These are phyloP conservation scores for Neuroterus valhalla DNA, from an alignment of 1,140 invertebrate genomes.

Conservation along the genomic window DNA sequence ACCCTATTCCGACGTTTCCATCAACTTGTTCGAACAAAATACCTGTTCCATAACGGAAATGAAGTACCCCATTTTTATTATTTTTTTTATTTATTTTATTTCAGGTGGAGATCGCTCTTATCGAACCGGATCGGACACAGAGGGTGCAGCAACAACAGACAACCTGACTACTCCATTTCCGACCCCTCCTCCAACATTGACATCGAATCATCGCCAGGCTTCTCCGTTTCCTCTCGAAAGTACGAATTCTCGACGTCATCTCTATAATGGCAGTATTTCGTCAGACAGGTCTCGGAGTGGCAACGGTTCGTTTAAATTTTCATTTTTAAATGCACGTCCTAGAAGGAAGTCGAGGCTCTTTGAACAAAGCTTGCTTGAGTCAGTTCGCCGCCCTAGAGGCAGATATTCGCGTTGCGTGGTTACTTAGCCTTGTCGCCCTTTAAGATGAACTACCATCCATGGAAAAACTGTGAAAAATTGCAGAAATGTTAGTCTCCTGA, in stretches of 20 bases:
- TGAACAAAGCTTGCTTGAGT: constrained; percentile 9
- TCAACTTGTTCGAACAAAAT: too few relatives aligned
- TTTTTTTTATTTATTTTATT: constrained; percentile 31
- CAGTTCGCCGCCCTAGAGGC: constrained; percentile 5
- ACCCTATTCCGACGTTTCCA: too few relatives aligned
- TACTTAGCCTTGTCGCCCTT: constrained; percentile 11
- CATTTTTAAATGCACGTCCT: constrained; percentile 22
- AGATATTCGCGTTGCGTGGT: background rate
- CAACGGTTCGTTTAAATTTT: constrained; percentile 52
- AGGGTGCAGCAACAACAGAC: constrained; percentile 74
- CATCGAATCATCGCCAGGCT: constrained; percentile 78
- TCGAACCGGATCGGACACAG: constrained; percentile 78
- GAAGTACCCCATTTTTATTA: too few relatives aligned
- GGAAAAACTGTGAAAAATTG: background rate
- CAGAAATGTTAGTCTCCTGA: background rate
- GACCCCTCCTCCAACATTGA: constrained; percentile 71
- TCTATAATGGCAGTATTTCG: constrained; percentile 70
- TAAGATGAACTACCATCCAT: background rate
- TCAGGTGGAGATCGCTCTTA: constrained; percentile 77
- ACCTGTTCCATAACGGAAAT: too few relatives aligned
- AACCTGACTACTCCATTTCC: constrained; percentile 74
- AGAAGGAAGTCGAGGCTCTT: background rate
- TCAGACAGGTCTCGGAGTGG: constrained; percentile 65
- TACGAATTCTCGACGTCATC: constrained; percentile 77
- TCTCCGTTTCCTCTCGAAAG: constrained; percentile 82